Base-by-base conservation (phyloP, 2,888 invertebrate species). In the Scrobipalpa atriplicella region DNA sequence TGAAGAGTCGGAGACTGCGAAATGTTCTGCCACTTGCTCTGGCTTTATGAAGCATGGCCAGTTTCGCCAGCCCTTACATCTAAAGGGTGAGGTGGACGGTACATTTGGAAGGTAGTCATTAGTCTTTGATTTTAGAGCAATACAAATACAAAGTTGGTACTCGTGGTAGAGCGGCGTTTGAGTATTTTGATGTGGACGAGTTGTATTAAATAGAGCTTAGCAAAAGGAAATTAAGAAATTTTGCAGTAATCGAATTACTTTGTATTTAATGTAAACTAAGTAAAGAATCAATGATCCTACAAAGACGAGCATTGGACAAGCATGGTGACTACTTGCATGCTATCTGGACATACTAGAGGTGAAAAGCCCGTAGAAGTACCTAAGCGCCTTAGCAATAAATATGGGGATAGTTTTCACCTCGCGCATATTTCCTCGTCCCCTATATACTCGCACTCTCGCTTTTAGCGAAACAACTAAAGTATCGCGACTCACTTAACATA, bases 401-500 rank as follows among this genome's bases (percentile, higher is more conserved):
- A 41, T 41, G 18, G 39, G 61, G 18, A 58, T 65, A 58, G 58
- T 60, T 47, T 43, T 36, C 65, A 54, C 64, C 39, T 61, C 19
- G 60, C 39, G 8, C n/a, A 61, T 52, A 39, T 64, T 54, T 54
- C 19, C 54, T 38, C 41, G n/a, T 36, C 63, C 51, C 63, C 13
- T 38, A 18, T 13, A 2, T 19, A 18, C 16, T 0, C 11, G 13
- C 65, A 69, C 68, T 69, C 65, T 68, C 66, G 58, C 68, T 71
- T 67, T 62, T 54, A 66, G 68, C 60, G 69, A 62, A 70, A 73
- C 68, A 71, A 71, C 19, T 21, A 10, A 21, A 13, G 29, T 52
- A 18, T 72, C 64, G 68, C 67, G 29, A 79, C 76, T 80, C 87
- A 87, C 90, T 90, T 89, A 88, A 85, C 87, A 88, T 89, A 86